Base-by-base conservation (phyloP, 2,113 vertebrate species). In the Oreocharis arfaki region DNA sequence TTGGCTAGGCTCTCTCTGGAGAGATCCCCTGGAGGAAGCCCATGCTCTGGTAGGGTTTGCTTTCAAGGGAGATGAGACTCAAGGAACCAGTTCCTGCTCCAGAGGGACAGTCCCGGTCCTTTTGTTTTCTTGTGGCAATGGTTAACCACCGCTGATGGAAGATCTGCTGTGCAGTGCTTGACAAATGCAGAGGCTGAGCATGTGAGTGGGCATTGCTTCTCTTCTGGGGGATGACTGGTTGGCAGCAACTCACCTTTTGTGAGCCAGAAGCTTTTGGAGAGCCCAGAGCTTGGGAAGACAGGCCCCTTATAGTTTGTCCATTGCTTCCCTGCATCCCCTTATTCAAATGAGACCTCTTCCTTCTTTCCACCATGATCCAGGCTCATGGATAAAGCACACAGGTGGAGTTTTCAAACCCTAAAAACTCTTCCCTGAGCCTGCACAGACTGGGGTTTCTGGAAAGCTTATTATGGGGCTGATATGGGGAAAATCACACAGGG, bases 271-370 rank as follows among this genome's bases (percentile, higher is more conserved):
- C 26, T 93, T 56, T 64, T 82, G 57, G 56, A 82, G 17, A 93
- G 16, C 69, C 33, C 39, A 42, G 81, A 75, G 18, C 64, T 74
- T 78, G 60, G 64, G n/a, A 74, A 87, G 60, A 61, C 39, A 12
- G 18, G 17, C 5, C 23, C 4, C 10, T 84, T 50, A 17, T 23
- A 65, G 22, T 76, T 70, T 56, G 27, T 53, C 46, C 32, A 37
- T 79, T 0, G 0, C 69, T 76, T 77, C 9, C 9, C 14, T 35
- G 21, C 21, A 14, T 73, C 32, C 15, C 10, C 15, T 46, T 22
- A 41, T 81, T 75, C 24, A 77, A 17, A 32, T 47, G 21, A 74
- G 87, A 56, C 22, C 39, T 44, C 11, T 64, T 12, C 17, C 13
- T 80, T 44, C 42, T 86, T 81, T 70, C 30, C 1, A 0, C 32